Percentiles rank a stretch among this genome's conserved stretches.
These are phyloP conservation scores for Pipistrellus kuhlii DNA, from an alignment of 2,797 vertebrate species.

Conservation along the genomic window DNA sequence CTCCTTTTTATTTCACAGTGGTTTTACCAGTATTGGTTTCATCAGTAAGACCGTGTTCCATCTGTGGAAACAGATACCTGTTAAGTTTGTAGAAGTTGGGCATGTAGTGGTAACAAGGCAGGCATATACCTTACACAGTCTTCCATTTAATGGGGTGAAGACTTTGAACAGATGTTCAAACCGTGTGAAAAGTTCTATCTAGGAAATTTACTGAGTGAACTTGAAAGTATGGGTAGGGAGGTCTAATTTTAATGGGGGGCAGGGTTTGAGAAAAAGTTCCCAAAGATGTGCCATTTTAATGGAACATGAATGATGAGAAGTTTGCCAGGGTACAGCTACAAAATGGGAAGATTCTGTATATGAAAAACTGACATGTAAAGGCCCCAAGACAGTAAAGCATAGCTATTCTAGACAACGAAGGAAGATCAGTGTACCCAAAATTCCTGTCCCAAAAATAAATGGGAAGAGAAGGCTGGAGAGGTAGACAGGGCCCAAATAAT, in stretches of 20 bases:
- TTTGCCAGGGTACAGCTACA: neutral
- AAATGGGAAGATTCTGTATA: neutral
- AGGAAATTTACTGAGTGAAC: neutral
- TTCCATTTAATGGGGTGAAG: neutral
- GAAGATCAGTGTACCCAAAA: neutral
- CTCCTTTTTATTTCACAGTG: neutral
- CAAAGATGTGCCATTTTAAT: neutral
- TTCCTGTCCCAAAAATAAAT: neutral
- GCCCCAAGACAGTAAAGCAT: neutral
- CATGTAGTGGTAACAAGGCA: neutral
- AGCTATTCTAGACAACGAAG: neutral
- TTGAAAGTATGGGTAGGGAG: neutral
- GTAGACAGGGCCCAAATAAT: neutral
- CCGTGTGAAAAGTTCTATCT: neutral
- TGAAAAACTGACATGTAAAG: neutral
- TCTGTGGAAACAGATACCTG: neutral
- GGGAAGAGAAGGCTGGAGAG: neutral
- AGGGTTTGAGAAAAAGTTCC: neutral
- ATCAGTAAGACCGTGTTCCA: neutral
- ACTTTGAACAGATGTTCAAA: conserved; percentile 7
- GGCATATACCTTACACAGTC: neutral
- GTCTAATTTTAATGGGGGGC: neutral
- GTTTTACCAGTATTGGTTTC: conserved; percentile 11
- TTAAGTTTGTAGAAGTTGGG: neutral
- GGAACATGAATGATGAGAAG: neutral